Base-by-base conservation (phyloP, 2,888 invertebrate genomes). In the Eupithecia pulchellata region DNA sequence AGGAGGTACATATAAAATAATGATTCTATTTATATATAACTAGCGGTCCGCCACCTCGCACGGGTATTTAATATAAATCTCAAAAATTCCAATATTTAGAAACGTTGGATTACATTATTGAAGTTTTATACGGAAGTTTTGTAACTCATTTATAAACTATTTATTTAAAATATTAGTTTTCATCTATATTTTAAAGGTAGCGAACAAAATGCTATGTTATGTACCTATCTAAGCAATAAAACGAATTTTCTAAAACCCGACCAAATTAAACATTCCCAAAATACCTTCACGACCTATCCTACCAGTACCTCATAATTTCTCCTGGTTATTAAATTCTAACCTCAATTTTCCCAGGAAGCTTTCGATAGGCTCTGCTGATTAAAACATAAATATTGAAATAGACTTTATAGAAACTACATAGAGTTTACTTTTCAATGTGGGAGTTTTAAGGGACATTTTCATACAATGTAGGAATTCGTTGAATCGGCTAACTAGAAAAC, bases 401-500 rank as follows among this genome's bases (percentile, higher is more conserved):
- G 32, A 30, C 66, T 39, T 30, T 69, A 72, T 52, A 39, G n/a
- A 55, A 66, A 69, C 60, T 39, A 60, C 36, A 42, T 66, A 69
- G 20, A 64, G 52, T 58, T 66, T 27, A 66, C 29, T 64, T 72
- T 64, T 9, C 57, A 30, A 4, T 61, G 68, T 52, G 6, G 14
- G 13, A 39, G 27, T 52, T 69, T 69, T 1, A 66, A 36, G 65
- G 29, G 63, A 52, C 66, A 69, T 69, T 75, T 52, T 73, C 63
- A 67, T 71, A 69, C 73, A 64, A 25, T 30, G 64, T 60, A 42
- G 62, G 67, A 68, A 71, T 52, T 39, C 72, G 64, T 36, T 58
- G 69, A 66, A 25, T 47, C 69, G 68, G 36, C 62, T 72, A 72
- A 74, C 72, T 74, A 74, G 72, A 74, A 75, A 75, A 75, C 72